A percentile compares a stretch with the other conserved stretches of the same genome.
Conservation (phyloP, 1,140 invertebrate species). For the Ips nitidus region DNA sequence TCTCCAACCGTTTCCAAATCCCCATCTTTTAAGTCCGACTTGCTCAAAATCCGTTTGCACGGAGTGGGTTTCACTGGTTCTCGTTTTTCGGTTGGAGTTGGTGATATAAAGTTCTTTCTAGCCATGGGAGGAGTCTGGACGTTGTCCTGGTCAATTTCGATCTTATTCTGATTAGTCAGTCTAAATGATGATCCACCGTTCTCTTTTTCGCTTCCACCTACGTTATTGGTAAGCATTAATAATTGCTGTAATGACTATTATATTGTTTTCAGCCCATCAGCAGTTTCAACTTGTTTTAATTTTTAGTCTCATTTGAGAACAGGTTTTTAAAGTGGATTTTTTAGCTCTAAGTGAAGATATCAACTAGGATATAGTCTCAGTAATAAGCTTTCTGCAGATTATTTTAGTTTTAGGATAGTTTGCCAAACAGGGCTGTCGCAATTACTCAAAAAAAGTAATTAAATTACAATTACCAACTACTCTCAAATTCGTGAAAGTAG, state of each 20-base stretch:
- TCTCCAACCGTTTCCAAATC: constrained; percentile 57
- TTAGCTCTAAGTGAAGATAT: too few relatives aligned
- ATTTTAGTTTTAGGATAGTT: too few relatives aligned
- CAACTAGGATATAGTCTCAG: too few relatives aligned
- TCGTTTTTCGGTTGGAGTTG: constrained; percentile 59
- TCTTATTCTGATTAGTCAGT: constrained; percentile 61
- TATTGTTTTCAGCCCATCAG: too few relatives aligned
- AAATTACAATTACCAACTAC: too few relatives aligned
- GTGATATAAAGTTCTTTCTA: constrained; percentile 64
- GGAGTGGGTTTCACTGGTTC: constrained; percentile 53
- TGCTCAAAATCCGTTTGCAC: constrained; percentile 52
- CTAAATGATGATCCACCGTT: neutral
- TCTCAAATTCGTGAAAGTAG: too few relatives aligned
- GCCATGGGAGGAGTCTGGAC: constrained; percentile 85
- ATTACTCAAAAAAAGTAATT: too few relatives aligned
- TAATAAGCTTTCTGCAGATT: too few relatives aligned
- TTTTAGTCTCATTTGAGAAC: too few relatives aligned
- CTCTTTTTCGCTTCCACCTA: constrained; percentile 49
- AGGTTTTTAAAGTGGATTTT: too few relatives aligned
- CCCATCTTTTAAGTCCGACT: constrained; percentile 45
- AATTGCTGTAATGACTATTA: neutral
- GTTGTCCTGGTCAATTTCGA: constrained; percentile 88
- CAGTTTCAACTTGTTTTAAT: too few relatives aligned
- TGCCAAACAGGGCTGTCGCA: too few relatives aligned
- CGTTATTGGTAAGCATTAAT: constrained; percentile 18